Conservation (phyloP, 2,113 vertebrate species). For the Dissostichus mawsoni region DNA sequence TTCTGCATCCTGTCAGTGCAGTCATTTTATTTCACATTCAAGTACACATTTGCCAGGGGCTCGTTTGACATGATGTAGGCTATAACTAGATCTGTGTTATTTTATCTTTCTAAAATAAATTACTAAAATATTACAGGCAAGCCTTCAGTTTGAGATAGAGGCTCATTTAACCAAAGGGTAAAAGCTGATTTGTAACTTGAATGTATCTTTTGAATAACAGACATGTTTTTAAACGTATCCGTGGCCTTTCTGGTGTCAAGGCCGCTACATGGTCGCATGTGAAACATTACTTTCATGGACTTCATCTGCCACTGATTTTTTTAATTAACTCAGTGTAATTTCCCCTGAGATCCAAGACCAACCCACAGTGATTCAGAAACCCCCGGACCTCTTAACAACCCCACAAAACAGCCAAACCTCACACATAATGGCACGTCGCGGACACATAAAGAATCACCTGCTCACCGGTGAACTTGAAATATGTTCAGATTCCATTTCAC, state of each 20-base stretch:
- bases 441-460: conserved; percentile 17
- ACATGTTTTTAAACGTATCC: not conserved
- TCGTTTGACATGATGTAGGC: not conserved
- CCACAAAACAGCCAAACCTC: conserved; percentile 48
- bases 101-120: conserved; percentile 9
- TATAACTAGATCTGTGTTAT: conserved; percentile 4
- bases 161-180: not conserved
- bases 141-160: not conserved
- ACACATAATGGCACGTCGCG: conserved; percentile 9
- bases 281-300: conserved; percentile 45
- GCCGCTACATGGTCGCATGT: conserved; percentile 32
- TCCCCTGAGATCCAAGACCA: conserved; percentile 65
- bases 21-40: not conserved
- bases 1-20: not conserved
- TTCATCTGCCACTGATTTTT: conserved; percentile 33
- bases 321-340: conserved; percentile 75
- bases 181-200: conserved; percentile 2
- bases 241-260: conserved; percentile 8
- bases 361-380: conserved; percentile 51
- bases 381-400: conserved; percentile 33
- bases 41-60: not conserved
- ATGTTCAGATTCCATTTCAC: not conserved
- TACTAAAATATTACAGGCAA: not conserved
- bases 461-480: conserved; percentile 23
- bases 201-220: not conserved